phyloP scores from a whole-genome alignment of 1,140 invertebrate species.

The Drosophila pseudoobscura region DNA sequence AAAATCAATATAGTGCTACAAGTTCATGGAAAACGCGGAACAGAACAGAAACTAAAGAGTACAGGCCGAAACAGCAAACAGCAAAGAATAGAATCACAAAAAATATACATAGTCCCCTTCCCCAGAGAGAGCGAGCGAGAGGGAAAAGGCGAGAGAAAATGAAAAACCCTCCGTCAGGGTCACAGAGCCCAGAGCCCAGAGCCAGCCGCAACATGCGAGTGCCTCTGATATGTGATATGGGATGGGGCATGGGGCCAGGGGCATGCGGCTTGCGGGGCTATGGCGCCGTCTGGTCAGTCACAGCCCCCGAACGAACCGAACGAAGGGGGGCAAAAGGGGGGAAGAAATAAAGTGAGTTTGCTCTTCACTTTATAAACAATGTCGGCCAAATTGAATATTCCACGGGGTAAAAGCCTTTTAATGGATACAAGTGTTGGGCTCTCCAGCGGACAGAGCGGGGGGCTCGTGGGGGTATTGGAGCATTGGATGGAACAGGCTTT shows the following conservation, averaged over 20 bases:
- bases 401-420: constrained; percentile 48
- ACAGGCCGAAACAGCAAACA: constrained; percentile 17
- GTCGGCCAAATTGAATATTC: constrained; percentile 49
- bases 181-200: constrained; percentile 28
- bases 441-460: constrained; percentile 10
- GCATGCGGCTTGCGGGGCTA: constrained; percentile 9
- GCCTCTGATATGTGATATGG: constrained; percentile 48
- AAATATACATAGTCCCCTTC: constrained; percentile 4
- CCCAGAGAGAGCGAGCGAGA: constrained; percentile 3
- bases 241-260: not conserved
- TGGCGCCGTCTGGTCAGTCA: constrained; percentile 49
- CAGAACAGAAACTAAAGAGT: constrained; percentile 24
- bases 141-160: constrained; percentile 29
- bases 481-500: constrained; percentile 28
- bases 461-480: not conserved
- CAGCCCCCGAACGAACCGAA: not conserved
- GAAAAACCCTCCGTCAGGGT: constrained; percentile 41
- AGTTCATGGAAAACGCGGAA: constrained; percentile 73
- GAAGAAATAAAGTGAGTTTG: constrained; percentile 4
- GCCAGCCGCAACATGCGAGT: constrained; percentile 50
- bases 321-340: not conserved
- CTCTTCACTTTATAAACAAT: constrained; percentile 53
- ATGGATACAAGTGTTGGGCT: constrained; percentile 33
- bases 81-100: constrained; percentile 18
- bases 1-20: constrained; percentile 74